Evolutionary conservation across 2,888 invertebrate species (phyloP).

Genomic region (Maniola hyperantus): DNA sequence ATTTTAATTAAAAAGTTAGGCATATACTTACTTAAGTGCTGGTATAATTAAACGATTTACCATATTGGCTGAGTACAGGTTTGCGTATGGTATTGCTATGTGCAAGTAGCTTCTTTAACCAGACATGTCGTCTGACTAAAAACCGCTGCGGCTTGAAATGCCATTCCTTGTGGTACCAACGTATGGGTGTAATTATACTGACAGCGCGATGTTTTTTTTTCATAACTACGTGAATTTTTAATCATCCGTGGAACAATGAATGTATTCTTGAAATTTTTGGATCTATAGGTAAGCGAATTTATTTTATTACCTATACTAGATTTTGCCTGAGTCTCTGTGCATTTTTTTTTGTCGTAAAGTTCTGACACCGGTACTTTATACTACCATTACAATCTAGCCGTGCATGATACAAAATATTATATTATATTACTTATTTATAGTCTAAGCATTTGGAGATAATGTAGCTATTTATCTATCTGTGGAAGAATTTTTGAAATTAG

Average conservation of each 20-base stretch:
- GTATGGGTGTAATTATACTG: constrained; percentile 10
- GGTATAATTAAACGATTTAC: constrained; percentile 13
- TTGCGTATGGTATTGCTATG: not conserved
- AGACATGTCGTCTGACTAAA: constrained; percentile 26
- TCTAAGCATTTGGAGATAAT: too few species aligned
- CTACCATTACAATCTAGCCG: too few species aligned
- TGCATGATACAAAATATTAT: too few species aligned
- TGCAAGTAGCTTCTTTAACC: constrained; percentile 17
- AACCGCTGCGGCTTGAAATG: constrained; percentile 16
- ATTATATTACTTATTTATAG: too few species aligned
- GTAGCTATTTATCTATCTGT: too few species aligned
- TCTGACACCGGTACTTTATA: too few species aligned
- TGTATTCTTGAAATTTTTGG: not conserved
- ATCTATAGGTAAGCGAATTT: not conserved
- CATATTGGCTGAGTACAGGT: constrained; percentile 7
- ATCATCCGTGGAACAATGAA: not conserved
- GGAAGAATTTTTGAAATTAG: too few species aligned
- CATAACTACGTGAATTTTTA: not conserved
- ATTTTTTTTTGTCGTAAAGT: too few species aligned
- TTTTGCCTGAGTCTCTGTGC: too few species aligned
- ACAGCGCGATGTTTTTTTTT: constrained; percentile 5
- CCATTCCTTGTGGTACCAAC: constrained; percentile 23
- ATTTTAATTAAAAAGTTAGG: constrained; percentile 1
- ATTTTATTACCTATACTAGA: too few species aligned
- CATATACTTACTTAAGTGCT: not conserved